phyloP scores from a whole-genome alignment of 2,113 vertebrate species.

The Phyllopteryx taeniolatus region DNA sequence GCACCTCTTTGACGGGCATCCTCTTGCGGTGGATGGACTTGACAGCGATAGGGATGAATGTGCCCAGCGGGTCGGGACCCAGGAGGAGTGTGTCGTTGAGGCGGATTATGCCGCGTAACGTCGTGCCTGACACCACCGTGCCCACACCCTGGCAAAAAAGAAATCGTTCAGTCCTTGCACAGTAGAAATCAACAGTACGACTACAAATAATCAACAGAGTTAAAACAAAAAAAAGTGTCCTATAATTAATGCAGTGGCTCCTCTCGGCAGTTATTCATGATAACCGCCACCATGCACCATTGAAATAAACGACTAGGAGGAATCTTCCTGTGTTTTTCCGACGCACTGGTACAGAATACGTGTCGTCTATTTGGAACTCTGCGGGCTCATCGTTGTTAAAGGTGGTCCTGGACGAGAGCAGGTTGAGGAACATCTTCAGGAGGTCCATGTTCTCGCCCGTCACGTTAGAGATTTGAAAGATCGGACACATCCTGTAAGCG shows the following conservation, averaged over 20 bases:
- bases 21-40: slow-evolving; percentile 98
- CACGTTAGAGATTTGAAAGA: slow-evolving; percentile 98
- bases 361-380: slow-evolving; percentile 98
- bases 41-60: slow-evolving; percentile 91
- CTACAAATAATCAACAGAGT: neutral
- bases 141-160: slow-evolving; percentile 83
- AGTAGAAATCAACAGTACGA: neutral
- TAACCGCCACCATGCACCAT: neutral
- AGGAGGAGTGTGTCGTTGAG: slow-evolving; percentile 93
- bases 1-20: slow-evolving; percentile 96
- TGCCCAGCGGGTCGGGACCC: slow-evolving; percentile 92
- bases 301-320: neutral
- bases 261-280: neutral
- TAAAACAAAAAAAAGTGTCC: neutral
- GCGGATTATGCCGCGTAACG: slow-evolving; percentile 90
- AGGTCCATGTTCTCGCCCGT: slow-evolving; percentile 94
- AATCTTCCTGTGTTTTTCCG: neutral
- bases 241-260: neutral
- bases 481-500: slow-evolving; percentile 88
- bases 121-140: slow-evolving; percentile 95
- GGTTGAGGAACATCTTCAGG: slow-evolving; percentile 98
- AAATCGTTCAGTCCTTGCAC: neutral
- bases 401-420: slow-evolving; percentile 92
- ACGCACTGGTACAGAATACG: slow-evolving; percentile 94
- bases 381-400: slow-evolving; percentile 94